Evolutionary conservation across 2,113 vertebrate genomes (phyloP), one percentile per base, ranked within the genome.

Genomic region (Muntiacus reevesi): DNA sequence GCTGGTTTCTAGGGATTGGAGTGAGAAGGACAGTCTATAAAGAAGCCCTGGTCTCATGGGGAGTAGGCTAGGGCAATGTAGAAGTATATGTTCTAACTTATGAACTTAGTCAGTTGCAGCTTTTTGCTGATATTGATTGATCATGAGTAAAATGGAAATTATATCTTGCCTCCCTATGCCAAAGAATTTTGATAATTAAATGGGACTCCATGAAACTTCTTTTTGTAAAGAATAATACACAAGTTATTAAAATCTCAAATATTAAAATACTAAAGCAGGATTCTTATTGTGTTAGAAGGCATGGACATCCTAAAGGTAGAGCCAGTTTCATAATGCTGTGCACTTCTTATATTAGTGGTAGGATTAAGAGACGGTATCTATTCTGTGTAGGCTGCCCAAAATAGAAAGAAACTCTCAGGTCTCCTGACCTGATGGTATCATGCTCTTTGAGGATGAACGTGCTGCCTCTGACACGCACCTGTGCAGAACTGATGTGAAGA

Each of bases 71-170:
- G 71, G 71, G 23, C 3, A 14, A 3, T 21, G 36, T 3, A 4
- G 50, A 6, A 9, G 15, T 85, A 11, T 11, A 0, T 2, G 55
- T 9, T 64, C 57, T 83, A 59, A 28, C 6, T 14, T 28, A 27
- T 0, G 47, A 9, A 43, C 3, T 36, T 0, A 36, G 36, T 9
- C 10, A 40, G 0, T 2, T 6, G 30, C n/a, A 47, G 25, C 30
- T 79, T 89, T 33, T 14, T 36, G 55, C 36, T 55, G 23, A 28
- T 27, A 21, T 15, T 11, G 16, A 43, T 36, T 52, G 27, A 89
- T 33, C 21, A 17, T 81, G 21, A 36, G 16, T 60, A 27, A 76
- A 50, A 27, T 14, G 23, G 59, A 55, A 94, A 52, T 43, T 36
- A 47, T 10, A 74, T 45, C 8, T 21, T 57, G 16, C 15, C 15